phyloP scores from a whole-genome alignment of 2,888 invertebrate species.

The Tipula confusa region DNA sequence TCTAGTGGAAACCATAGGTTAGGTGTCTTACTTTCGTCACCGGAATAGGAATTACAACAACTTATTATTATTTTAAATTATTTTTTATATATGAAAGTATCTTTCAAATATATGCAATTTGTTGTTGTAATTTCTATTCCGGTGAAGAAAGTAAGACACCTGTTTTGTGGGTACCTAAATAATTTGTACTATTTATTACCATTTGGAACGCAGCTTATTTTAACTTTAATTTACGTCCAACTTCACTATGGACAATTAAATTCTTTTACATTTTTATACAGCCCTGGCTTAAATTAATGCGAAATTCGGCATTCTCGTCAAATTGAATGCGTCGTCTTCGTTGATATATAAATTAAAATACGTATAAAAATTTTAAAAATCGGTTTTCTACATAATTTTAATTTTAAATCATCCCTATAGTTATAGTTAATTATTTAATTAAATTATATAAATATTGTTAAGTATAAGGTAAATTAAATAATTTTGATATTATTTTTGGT shows the following conservation, averaged over 20 bases:
- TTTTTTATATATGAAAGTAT: too few relatives aligned
- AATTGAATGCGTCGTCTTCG: neutral
- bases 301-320: neutral
- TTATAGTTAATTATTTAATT: slow-evolving; percentile 15
- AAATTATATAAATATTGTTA: slow-evolving; percentile 4
- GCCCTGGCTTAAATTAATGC: neutral
- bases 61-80: too few relatives aligned
- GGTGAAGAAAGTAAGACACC: too few relatives aligned
- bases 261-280: too few relatives aligned
- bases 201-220: too few relatives aligned
- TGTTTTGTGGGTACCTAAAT: too few relatives aligned
- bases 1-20: too few relatives aligned
- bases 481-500: neutral
- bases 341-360: slow-evolving; percentile 1
- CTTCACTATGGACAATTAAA: neutral
- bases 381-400: neutral
- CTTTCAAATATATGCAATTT: too few relatives aligned
- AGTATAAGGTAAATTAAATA: slow-evolving; percentile 26
- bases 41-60: too few relatives aligned
- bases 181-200: too few relatives aligned
- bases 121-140: too few relatives aligned
- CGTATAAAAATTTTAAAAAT: neutral
- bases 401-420: slow-evolving; percentile 28
- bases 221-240: neutral
- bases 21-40: too few relatives aligned